These are phyloP conservation scores for Nibea albiflora DNA, from an alignment of 2,113 vertebrate genomes.

Conservation along the genomic window DNA sequence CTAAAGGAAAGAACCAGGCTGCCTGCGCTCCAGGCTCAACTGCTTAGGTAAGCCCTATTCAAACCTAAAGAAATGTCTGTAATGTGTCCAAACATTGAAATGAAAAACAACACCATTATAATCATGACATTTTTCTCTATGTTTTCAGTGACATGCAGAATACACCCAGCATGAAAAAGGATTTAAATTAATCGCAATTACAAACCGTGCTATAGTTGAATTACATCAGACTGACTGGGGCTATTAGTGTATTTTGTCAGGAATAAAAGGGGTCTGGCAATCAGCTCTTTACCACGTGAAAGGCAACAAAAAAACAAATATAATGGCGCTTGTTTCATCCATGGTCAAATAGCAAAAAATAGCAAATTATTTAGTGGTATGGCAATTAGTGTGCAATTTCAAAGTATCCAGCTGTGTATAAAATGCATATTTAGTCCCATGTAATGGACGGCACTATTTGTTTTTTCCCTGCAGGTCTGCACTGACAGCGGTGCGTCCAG, in stretches of 20 bases:
- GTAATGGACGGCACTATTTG: constrained; percentile 23
- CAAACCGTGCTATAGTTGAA: not conserved
- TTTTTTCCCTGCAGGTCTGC: constrained; percentile 86
- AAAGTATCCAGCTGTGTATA: not conserved
- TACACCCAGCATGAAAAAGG: not conserved
- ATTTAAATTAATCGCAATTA: not conserved
- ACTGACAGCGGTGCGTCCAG: constrained; percentile 89
- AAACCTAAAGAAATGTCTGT: constrained; percentile 6
- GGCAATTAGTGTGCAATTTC: not conserved
- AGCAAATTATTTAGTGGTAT: too few species aligned
- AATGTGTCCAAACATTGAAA: not conserved
- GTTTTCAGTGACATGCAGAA: not conserved
- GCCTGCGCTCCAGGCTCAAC: constrained; percentile 80
- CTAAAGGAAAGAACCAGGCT: constrained; percentile 77
- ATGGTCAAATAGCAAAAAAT: not conserved
- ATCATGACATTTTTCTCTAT: not conserved
- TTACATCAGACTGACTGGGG: not conserved
- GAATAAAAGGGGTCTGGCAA: not conserved
- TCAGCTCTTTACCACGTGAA: not conserved
- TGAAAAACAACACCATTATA: not conserved
- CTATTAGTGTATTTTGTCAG: not conserved
- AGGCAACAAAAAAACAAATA: not conserved
- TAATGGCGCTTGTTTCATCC: not conserved
- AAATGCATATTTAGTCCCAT: constrained; percentile 5
- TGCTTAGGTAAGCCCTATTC: constrained; percentile 74